Evolutionary conservation across 2,888 invertebrate species (phyloP).

Genomic region (Sinohyriopsis cumingii): DNA sequence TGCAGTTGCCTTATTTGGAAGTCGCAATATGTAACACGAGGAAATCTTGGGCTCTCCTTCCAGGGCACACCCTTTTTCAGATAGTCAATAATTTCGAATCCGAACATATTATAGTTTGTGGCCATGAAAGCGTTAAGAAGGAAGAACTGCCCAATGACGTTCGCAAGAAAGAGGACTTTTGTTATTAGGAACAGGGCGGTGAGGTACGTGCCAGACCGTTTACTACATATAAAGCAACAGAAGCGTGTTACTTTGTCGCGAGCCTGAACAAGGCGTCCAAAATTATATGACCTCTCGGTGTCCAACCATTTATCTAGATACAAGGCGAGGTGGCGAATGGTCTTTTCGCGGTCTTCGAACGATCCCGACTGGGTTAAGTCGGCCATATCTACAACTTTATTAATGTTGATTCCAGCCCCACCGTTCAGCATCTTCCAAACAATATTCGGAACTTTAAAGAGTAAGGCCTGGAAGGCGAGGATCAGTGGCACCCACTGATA

Average conservation of each 20-base stretch:
- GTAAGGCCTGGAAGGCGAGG: slow-evolving; percentile 52
- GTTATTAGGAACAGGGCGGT: slow-evolving; percentile 62
- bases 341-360: slow-evolving; percentile 50
- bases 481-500: slow-evolving; percentile 61
- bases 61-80: slow-evolving; percentile 41
- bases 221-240: slow-evolving; percentile 59
- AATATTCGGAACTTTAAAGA: slow-evolving; percentile 56
- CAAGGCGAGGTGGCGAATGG: slow-evolving; percentile 48
- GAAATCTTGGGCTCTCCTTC: slow-evolving; percentile 54
- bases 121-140: slow-evolving; percentile 64
- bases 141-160: slow-evolving; percentile 67
- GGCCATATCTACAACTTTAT: slow-evolving; percentile 57
- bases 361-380: slow-evolving; percentile 55
- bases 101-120: slow-evolving; percentile 59
- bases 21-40: slow-evolving; percentile 62
- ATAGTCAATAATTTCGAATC: slow-evolving; percentile 58
- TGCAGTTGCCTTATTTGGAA: slow-evolving; percentile 62
- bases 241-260: slow-evolving; percentile 52
- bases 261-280: slow-evolving; percentile 50
- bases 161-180: slow-evolving; percentile 61
- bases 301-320: slow-evolving; percentile 61
- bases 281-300: slow-evolving; percentile 54
- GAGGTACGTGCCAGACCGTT: slow-evolving; percentile 62
- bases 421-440: slow-evolving; percentile 51
- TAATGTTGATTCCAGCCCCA: slow-evolving; percentile 56